Conservation (phyloP, 2,113 vertebrate species). For the Chionomys nivalis region DNA sequence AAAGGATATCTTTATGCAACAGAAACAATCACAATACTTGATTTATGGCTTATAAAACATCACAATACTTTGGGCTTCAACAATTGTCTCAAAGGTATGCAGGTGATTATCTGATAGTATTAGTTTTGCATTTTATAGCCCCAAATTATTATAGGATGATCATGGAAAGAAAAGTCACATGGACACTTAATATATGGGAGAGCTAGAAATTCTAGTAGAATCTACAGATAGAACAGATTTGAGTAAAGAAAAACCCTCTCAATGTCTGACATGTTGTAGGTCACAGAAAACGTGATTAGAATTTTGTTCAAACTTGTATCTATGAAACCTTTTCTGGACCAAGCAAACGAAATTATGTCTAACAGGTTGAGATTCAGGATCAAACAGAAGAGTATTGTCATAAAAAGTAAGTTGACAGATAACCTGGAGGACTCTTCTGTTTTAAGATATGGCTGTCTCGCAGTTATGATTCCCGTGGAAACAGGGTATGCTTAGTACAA, state of each 20-base stretch:
- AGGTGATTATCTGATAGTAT: slow-evolving; percentile 58
- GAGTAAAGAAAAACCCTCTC: neutral
- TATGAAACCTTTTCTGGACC: neutral
- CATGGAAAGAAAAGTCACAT: neutral
- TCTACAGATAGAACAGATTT: neutral
- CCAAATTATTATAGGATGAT: slow-evolving; percentile 28
- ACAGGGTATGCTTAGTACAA: neutral
- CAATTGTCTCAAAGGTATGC: slow-evolving; percentile 47
- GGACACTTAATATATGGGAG: neutral
- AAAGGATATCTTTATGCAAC: slow-evolving; percentile 58
- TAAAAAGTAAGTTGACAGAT: neutral
- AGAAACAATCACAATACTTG: slow-evolving; percentile 59
- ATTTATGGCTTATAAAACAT: slow-evolving; percentile 27
- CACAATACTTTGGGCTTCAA: slow-evolving; percentile 42
- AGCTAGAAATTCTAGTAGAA: neutral
- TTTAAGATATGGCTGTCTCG: neutral
- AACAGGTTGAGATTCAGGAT: neutral
- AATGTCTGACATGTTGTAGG: neutral
- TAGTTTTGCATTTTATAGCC: neutral
- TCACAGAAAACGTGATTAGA: neutral
- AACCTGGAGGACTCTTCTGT: neutral
- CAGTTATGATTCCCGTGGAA: slow-evolving; percentile 32
- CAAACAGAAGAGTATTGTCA: slow-evolving; percentile 1
- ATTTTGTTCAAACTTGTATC: slow-evolving; percentile 18
- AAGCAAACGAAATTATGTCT: neutral